These are phyloP conservation scores for Hoplostethus atlanticus DNA, from an alignment of 2,797 vertebrate species.

Conservation along the genomic window DNA sequence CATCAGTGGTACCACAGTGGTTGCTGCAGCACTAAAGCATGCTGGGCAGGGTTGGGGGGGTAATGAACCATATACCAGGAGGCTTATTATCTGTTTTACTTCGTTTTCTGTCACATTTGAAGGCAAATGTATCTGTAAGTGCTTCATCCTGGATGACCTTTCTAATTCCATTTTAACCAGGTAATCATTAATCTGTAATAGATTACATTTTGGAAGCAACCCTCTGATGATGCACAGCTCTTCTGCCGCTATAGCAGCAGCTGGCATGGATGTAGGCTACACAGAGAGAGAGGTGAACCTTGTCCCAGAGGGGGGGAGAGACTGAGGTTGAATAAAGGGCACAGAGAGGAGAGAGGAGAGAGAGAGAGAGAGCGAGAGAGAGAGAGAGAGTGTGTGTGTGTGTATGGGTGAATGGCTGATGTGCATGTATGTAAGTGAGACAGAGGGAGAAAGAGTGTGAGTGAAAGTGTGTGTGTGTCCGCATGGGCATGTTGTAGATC, in stretches of 20 bases:
- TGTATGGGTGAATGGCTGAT: slow-evolving; percentile 47
- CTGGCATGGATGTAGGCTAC: slow-evolving; percentile 17
- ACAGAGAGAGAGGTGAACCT: slow-evolving; percentile 15
- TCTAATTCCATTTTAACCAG: not conserved
- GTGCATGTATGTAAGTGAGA: not conserved
- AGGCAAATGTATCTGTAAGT: not conserved
- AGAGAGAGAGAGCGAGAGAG: slow-evolving; percentile 13
- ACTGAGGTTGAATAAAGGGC: slow-evolving; percentile 49
- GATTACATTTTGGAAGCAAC: not conserved
- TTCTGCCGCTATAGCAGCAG: slow-evolving; percentile 15
- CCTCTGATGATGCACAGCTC: not conserved
- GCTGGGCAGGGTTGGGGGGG: too few relatives aligned
- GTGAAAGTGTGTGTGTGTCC: too few relatives aligned
- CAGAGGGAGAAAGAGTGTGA: not conserved
- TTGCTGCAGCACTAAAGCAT: too few relatives aligned
- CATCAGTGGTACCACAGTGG: too few relatives aligned
- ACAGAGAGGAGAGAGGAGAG: slow-evolving; percentile 3
- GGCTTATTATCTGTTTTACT: not conserved
- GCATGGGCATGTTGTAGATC: slow-evolving; percentile 19
- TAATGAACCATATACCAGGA: not conserved
- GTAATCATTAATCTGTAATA: not conserved
- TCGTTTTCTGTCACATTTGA: not conserved
- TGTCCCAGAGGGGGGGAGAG: slow-evolving; percentile 33
- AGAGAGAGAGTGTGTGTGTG: slow-evolving; percentile 7
- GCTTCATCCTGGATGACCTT: not conserved